A percentile compares a stretch with the other conserved stretches of the same genome.
Evolutionary conservation across 2,113 vertebrate genomes (phyloP).

Genomic region (Halcyon malimbica): DNA sequence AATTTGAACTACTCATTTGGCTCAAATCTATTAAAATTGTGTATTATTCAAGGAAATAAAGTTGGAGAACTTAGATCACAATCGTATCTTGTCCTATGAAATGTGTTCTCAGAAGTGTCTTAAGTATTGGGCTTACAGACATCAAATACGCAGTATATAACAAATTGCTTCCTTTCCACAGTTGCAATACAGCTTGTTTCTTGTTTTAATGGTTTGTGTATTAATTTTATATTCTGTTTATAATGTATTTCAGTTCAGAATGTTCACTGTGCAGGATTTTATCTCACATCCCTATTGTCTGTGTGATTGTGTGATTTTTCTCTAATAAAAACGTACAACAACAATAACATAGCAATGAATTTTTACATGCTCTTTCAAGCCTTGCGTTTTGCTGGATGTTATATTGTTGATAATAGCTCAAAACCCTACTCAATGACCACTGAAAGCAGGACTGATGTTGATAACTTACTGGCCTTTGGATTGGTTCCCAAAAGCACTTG

Average conservation of each 20-base stretch:
- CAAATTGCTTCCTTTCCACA: not conserved
- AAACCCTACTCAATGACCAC: not conserved
- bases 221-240: not conserved
- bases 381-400: not conserved
- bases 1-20: not conserved
- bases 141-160: not conserved
- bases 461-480: not conserved
- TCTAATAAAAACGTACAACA: not conserved
- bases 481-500: not conserved
- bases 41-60: not conserved
- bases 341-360: not conserved
- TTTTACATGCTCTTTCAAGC: not conserved
- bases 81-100: not conserved
- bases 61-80: not conserved
- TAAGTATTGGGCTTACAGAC: not conserved
- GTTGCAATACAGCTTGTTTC: not conserved
- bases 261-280: not conserved
- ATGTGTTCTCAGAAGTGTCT: not conserved
- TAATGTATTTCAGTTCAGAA: not conserved
- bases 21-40: not conserved
- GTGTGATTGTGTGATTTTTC: not conserved
- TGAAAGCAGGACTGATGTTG: not conserved
- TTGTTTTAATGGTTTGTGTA: not conserved
- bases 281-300: not conserved
- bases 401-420: not conserved